Evolutionary conservation across 2,888 invertebrate genomes (phyloP).

Genomic region (Alloscopus bannaensis): DNA sequence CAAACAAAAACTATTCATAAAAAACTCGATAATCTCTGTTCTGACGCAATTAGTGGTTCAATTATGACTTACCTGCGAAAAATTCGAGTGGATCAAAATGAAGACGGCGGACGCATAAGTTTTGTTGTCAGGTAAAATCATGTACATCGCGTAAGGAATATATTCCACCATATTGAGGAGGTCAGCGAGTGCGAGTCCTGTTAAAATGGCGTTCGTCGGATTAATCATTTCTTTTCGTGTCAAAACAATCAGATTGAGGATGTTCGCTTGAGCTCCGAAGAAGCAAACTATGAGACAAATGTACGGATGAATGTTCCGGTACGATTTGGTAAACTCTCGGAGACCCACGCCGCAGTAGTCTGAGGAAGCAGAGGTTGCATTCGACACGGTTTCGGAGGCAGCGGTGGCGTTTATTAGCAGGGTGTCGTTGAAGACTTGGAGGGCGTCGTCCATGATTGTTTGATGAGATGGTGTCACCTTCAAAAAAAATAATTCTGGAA

Average conservation of each 20-base stretch:
- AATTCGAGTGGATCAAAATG: constrained; percentile 91
- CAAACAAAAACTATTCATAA: neutral
- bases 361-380: constrained; percentile 12
- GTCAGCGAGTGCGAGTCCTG: constrained; percentile 93
- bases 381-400: neutral
- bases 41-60: neutral
- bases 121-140: constrained; percentile 76
- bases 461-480: neutral
- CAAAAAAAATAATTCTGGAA: neutral
- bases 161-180: constrained; percentile 96
- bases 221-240: constrained; percentile 93
- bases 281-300: constrained; percentile 90
- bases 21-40: neutral
- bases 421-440: constrained; percentile 23
- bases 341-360: constrained; percentile 79
- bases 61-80: constrained; percentile 84
- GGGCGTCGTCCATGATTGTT: constrained; percentile 27
- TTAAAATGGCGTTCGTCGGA: constrained; percentile 93
- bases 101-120: constrained; percentile 87
- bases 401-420: constrained; percentile 25
- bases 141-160: constrained; percentile 90
- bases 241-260: constrained; percentile 93
- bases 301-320: constrained; percentile 88
- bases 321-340: constrained; percentile 81
- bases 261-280: constrained; percentile 92